Conservation (phyloP, 1,140 invertebrate genomes). For the Druon quercuslanigerum region DNA sequence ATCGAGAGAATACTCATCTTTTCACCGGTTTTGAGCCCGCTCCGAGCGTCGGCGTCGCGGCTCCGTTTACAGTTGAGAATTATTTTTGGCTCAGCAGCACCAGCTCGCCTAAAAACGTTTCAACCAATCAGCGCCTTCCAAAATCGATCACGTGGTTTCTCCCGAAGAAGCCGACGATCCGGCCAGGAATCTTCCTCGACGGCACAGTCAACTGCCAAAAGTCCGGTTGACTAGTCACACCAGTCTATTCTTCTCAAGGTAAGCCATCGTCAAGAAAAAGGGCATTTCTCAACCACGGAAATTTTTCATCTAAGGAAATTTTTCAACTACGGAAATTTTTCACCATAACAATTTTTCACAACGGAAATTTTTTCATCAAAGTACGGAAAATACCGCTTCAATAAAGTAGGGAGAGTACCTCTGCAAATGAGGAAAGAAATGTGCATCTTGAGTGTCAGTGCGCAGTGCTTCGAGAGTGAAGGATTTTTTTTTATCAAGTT, state of each 20-base stretch:
- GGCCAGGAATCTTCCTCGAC: conserved; percentile 53
- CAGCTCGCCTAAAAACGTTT: conserved; percentile 69
- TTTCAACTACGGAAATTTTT: conserved; percentile 33
- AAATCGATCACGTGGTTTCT: conserved; percentile 48
- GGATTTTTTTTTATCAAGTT: neutral
- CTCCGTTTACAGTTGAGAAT: conserved; percentile 73
- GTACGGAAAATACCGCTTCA: neutral
- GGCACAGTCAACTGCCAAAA: conserved; percentile 76
- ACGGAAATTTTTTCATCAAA: neutral
- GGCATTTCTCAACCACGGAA: too few species aligned
- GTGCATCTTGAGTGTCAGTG: conserved; percentile 12
- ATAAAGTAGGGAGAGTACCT: neutral
- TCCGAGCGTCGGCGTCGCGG: conserved; percentile 62
- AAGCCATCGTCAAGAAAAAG: conserved; percentile 51
- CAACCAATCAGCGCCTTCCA: conserved; percentile 55
- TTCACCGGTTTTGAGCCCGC: conserved; percentile 1
- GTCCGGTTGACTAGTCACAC: conserved; percentile 77
- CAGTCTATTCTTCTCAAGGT: conserved; percentile 66
- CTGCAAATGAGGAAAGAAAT: neutral
- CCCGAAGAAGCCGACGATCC: conserved; percentile 36
- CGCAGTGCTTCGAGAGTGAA: conserved; percentile 12
- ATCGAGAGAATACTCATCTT: conserved; percentile 18
- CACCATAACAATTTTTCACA: neutral
- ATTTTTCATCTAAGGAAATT: conserved; percentile 1
- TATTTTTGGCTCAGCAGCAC: conserved; percentile 70